Base-by-base conservation (phyloP, 2,113 vertebrate genomes). In the Gnathonemus longibarbis region DNA sequence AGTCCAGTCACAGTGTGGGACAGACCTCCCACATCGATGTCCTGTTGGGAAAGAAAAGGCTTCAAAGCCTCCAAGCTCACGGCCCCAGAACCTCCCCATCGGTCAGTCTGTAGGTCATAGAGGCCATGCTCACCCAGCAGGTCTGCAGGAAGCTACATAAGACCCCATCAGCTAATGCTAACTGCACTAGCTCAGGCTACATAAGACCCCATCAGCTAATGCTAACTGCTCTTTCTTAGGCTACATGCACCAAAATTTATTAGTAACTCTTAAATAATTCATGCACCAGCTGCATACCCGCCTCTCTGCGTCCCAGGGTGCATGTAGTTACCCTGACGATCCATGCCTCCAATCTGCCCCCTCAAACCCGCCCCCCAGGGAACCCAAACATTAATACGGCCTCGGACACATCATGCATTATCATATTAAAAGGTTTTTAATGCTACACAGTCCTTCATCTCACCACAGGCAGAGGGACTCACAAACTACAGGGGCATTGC, bases 1-100 rank as follows among this genome's bases (percentile, higher is more conserved):
- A 99, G 93, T 0, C 97, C 97, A 0, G 50, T 95, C 89, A 99
- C 91, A 42, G 96, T 97, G 94, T 98, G 96, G 0, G 97, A 97
- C 91, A 96, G 97, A 89, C 93, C 94, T 17, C 93, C 96, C 1
- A 97, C 94, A 7, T 99, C 98, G 45, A 98, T 56, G 31, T 99
- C 98, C 98, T 99, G 93, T 49, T 1, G 11, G 46, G 66, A 92
- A 90, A 77, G 74, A 87, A 93, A 90, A 93, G 58, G 2, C 84
- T 42, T 39, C 15, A 21, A 56, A 45, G 0, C 48, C 5, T 39
- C 24, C 48, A 24, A 39, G n/a, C 56, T 83, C 17, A 46, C 17
- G 0, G 49, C 35, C 35, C 21, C 21, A 45, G 31, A 45, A 53
- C 7, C 52, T 62, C 6, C 31, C 86, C 42, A 24, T 24, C 8